Evolutionary conservation across 2,888 invertebrate species (phyloP), one percentile per base, ranked within the genome.

Genomic region (Invenusta paracnida): DNA sequence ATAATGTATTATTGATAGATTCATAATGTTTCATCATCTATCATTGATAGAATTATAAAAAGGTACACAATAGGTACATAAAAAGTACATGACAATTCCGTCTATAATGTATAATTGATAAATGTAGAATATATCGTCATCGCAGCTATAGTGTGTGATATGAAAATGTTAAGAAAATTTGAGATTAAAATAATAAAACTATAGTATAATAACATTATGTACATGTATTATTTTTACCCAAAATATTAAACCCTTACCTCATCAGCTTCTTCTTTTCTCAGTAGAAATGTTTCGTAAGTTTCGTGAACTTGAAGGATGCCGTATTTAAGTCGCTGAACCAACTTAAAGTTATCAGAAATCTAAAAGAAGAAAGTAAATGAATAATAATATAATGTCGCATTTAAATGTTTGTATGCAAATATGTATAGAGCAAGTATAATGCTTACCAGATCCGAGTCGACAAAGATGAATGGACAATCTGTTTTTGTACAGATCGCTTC

Each of bases 241-340:
- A n/a, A n/a, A n/a, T n/a, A n/a, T n/a, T n/a, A n/a, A n/a, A n/a
- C n/a, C n/a, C 17, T 88, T 87, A 92, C 93, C 90, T 92, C 92
- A 87, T 92, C 90, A 30, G 95, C 95, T 89, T 96, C 96, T 90
- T 97, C 96, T 89, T 95, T 94, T 87, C 96, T 94, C 91, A 97
- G 96, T 88, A 96, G 94, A 91, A 96, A 97, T 0, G 97, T 97
- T 91, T 98, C 97, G 88, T 97, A 93, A 91, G 97, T 97, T 90
- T 98, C 97, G 89, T 96, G 95, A 88, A 98, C 94, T 91, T 97
- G 97, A 67, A 98, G 93, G 89, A 97, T 94, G 88, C 95, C 95
- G 91, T 95, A 96, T 84, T 96, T 94, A 85, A 97, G 93, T 0
- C 94, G 94, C 91, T 97, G 97, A 1, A 95, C 93, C 5, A 96